phyloP scores from a whole-genome alignment of 2,113 vertebrate species.

The Saimiri boliviensis region DNA sequence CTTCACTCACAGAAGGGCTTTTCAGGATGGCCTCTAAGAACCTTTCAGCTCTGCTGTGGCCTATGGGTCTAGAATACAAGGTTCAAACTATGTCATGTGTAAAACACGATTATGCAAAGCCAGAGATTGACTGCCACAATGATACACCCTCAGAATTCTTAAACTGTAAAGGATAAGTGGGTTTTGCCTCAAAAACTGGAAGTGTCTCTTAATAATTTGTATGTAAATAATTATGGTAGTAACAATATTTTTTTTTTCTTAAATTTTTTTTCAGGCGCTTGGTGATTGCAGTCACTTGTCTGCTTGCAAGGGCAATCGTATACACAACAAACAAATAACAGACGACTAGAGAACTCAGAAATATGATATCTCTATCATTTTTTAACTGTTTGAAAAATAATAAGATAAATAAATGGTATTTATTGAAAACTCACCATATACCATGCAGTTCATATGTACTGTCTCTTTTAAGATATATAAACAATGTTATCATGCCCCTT shows the following conservation, averaged over 20 bases:
- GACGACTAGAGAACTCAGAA: slow-evolving; percentile 1
- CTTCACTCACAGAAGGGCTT: not conserved
- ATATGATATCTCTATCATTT: not conserved
- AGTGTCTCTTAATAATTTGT: not conserved
- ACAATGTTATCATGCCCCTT: not conserved
- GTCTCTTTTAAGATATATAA: not conserved
- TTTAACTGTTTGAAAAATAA: not conserved
- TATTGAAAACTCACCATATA: not conserved
- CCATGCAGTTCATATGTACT: not conserved
- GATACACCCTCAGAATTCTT: not conserved
- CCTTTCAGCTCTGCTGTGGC: not conserved
- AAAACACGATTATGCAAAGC: not conserved
- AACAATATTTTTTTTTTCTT: not conserved
- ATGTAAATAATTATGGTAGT: not conserved
- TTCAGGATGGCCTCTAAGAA: not conserved
- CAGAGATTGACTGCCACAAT: not conserved
- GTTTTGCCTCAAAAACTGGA: not conserved
- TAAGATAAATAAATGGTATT: slow-evolving; percentile 24
- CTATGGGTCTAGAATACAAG: not conserved
- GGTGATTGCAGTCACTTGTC: not conserved
- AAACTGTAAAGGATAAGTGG: not conserved
- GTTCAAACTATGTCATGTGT: not conserved
- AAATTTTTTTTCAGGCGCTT: not conserved
- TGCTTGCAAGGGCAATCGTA: not conserved
- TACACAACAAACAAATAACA: not conserved